Conservation (phyloP, 2,797 vertebrate genomes). For the Peromyscus melanophrys region DNA sequence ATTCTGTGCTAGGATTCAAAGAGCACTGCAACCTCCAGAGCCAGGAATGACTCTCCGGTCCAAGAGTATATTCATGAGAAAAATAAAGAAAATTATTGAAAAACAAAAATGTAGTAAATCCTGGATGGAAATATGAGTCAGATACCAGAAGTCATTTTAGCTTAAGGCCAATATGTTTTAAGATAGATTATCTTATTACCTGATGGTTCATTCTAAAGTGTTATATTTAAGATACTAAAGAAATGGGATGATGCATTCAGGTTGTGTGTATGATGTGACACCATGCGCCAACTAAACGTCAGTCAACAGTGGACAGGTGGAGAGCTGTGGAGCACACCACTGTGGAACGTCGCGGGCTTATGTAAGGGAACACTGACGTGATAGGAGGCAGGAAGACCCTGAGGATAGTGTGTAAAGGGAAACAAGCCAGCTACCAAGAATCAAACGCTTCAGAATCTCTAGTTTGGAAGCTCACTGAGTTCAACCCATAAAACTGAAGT, state of each 20-base stretch:
- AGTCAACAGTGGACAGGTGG: too few species aligned
- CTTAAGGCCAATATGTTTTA: neutral
- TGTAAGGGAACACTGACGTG: fast-evolving
- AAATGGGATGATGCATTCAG: neutral
- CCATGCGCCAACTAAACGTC: neutral
- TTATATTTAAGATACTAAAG: neutral
- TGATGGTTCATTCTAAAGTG: neutral
- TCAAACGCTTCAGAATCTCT: neutral
- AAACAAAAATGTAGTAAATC: neutral
- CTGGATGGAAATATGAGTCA: neutral
- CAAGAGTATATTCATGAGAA: neutral
- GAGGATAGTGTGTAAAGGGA: neutral
- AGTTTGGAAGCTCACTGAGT: too few species aligned
- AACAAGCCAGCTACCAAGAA: neutral
- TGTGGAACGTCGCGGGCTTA: neutral
- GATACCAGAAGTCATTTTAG: neutral
- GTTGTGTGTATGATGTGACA: neutral
- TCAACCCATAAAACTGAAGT: neutral
- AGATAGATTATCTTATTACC: neutral
- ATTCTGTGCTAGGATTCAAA: neutral
- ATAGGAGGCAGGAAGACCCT: too few species aligned
- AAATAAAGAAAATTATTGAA: neutral
- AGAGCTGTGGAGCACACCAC: neutral
- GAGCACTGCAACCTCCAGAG: neutral
- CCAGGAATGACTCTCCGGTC: fast-evolving